Base-by-base conservation (phyloP, 2,113 vertebrate genomes). In the human (Homo sapiens) region DNA sequence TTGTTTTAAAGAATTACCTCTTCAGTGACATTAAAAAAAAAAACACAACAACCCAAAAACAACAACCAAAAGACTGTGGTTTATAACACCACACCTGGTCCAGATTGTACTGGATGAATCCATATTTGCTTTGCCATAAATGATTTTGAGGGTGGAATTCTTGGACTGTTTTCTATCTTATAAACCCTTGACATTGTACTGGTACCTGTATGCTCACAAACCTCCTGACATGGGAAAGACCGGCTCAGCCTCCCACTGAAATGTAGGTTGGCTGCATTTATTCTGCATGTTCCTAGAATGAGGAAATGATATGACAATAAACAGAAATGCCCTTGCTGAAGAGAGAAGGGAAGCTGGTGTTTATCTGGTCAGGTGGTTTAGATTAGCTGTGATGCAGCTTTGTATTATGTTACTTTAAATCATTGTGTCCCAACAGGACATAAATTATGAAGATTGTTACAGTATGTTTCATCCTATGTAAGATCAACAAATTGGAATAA, bases 401-500 rank as follows among this genome's bases (percentile, higher is more conserved):
- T 99, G 99, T 98, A 98, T 99, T 99, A 99, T 99, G 99, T 99
- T 99, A 99, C 98, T 99, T 99, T 99, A 99, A 99, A 99, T 99
- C 99, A 99, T 99, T 98, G 97, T 98, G 99, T 98, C 99, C 98
- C 99, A 99, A 99, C 99, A 99, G 99, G 99, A 99, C 98, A 99
- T 98, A 99, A 99, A 99, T 99, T 99, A 99, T 98, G 98, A 99
- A 99, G 99, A 99, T 99, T 99, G 98, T 99, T 99, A 99, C 98
- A 99, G 98, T 98, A 99, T 99, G 99, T 99, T 99, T 99, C 98
- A 98, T 98, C 98, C 99, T 99, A 98, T 98, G 98, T 99, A 99
- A 99, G 98, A 99, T 99, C 99, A 99, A 99, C 99, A 99, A 99
- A 99, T 99, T 99, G 99, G 98, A 99, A 99, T 99, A 99, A 99